These are phyloP conservation scores for Rhyacichthys aspro DNA, from an alignment of 2,797 vertebrate genomes.

Conservation along the genomic window DNA sequence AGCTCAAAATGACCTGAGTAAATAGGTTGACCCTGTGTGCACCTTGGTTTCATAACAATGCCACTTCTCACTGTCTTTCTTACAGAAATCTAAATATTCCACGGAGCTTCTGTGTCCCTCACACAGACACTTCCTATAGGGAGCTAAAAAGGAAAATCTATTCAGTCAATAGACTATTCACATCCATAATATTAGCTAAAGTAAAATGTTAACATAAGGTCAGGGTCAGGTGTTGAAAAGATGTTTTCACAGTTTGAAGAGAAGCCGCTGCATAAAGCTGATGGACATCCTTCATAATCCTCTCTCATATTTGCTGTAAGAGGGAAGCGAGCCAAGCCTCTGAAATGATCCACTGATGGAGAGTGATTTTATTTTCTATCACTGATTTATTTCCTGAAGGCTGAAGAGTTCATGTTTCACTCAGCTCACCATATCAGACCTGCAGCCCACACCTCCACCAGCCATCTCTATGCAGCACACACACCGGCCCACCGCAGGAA, in stretches of 20 bases:
- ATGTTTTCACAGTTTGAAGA: conserved; percentile 12
- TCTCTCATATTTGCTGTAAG: background rate
- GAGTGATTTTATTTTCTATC: conserved; percentile 29
- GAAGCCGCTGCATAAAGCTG: conserved; percentile 18
- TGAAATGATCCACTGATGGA: conserved; percentile 6
- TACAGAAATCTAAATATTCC: conserved; percentile 12
- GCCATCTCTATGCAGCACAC: conserved; percentile 40
- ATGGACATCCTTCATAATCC: conserved; percentile 3
- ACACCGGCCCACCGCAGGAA: conserved; percentile 23
- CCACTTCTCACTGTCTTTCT: conserved; percentile 22
- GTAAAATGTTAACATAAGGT: conserved; percentile 2
- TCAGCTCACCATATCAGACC: conserved; percentile 10
- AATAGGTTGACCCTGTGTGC: conserved; percentile 46
- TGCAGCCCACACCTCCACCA: conserved; percentile 11
- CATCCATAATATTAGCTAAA: background rate
- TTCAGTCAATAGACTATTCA: conserved; percentile 15
- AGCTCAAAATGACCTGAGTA: conserved; percentile 44
- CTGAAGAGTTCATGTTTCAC: conserved; percentile 33
- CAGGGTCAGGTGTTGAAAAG: background rate
- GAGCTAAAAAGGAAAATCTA: conserved; percentile 5
- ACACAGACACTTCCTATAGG: conserved; percentile 8
- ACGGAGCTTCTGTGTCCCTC: background rate
- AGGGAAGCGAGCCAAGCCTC: conserved; percentile 5
- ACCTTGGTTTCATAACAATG: conserved; percentile 38
- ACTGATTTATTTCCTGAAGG: conserved; percentile 34